These are phyloP conservation scores for Stomatorhinus ivindoensis DNA, from an alignment of 2,113 vertebrate genomes.

Conservation along the genomic window DNA sequence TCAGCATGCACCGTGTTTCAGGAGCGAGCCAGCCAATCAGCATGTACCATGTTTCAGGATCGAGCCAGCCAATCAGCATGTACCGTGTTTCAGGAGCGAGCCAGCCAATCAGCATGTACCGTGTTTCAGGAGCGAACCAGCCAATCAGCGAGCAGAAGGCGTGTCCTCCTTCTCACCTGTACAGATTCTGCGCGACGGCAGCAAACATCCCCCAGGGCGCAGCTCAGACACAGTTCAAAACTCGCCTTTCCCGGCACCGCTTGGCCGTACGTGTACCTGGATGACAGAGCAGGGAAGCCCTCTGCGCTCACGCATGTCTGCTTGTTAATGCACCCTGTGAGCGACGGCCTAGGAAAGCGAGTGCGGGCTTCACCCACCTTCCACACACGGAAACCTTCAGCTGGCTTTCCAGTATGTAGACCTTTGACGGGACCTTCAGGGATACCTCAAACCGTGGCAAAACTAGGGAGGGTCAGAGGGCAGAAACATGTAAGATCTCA, in stretches of 20 bases:
- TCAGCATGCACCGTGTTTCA: not conserved
- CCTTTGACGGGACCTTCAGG: slow-evolving; percentile 23
- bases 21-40: too few species aligned
- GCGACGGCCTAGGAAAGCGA: not conserved
- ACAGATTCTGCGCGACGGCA: not conserved
- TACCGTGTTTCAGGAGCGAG: not conserved
- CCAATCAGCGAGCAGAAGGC: not conserved
- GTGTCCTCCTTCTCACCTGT: not conserved
- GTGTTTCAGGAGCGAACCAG: not conserved
- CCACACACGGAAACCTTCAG: slow-evolving; percentile 41
- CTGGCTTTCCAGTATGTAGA: slow-evolving; percentile 29
- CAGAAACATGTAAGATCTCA: not conserved
- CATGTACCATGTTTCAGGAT: not conserved
- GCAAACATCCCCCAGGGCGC: too few species aligned
- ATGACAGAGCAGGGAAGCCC: not conserved
- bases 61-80: not conserved
- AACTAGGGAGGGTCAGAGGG: slow-evolving; percentile 32
- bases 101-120: not conserved
- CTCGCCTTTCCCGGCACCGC: slow-evolving; percentile 46
- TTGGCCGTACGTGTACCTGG: slow-evolving; percentile 56
- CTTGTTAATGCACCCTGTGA: not conserved
- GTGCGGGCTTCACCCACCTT: slow-evolving; percentile 39
- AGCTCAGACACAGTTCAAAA: slow-evolving; percentile 33
- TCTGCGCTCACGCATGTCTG: not conserved
- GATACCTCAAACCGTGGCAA: slow-evolving; percentile 53